These are phyloP conservation scores for Drosophila macrothrix DNA, from an alignment of 2,888 invertebrate species.

Conservation along the genomic window DNA sequence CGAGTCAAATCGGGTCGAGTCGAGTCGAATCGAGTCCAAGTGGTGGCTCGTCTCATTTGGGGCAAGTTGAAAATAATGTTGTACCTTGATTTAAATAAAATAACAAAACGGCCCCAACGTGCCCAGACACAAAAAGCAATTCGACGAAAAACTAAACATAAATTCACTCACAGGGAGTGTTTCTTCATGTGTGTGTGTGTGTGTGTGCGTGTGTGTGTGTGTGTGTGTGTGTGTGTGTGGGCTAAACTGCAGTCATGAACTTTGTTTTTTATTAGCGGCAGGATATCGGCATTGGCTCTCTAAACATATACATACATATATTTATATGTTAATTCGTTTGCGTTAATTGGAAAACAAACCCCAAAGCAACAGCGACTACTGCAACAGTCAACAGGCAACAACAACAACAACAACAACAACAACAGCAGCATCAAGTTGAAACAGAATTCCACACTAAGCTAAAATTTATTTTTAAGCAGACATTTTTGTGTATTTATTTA, in stretches of 20 bases:
- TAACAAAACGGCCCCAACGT: constrained; percentile 56
- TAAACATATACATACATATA: constrained; percentile 34
- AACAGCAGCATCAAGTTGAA: constrained; percentile 13
- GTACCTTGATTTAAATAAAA: constrained; percentile 80
- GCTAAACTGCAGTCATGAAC: constrained; percentile 58
- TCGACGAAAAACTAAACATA: constrained; percentile 74
- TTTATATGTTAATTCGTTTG: constrained; percentile 71
- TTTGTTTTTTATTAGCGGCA: constrained; percentile 74
- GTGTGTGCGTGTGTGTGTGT: constrained; percentile 1
- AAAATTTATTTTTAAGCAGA: constrained; percentile 70
- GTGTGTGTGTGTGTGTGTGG: constrained; percentile 55
- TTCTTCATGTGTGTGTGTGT: no score
- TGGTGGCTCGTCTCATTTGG: constrained; percentile 25
- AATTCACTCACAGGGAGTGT: constrained; percentile 59
- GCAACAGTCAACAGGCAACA: neutral
- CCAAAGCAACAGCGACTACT: constrained; percentile 4
- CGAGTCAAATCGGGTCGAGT: neutral
- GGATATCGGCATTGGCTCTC: constrained; percentile 58
- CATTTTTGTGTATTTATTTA: constrained; percentile 57
- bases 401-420: neutral
- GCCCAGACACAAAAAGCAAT: constrained; percentile 30
- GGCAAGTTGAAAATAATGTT: constrained; percentile 68
- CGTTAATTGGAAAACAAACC: constrained; percentile 65
- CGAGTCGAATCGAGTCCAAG: constrained; percentile 6
- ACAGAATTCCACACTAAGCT: constrained; percentile 41